phyloP scores from a whole-genome alignment of 2,888 invertebrate genomes.

The Pinctada fucata region DNA sequence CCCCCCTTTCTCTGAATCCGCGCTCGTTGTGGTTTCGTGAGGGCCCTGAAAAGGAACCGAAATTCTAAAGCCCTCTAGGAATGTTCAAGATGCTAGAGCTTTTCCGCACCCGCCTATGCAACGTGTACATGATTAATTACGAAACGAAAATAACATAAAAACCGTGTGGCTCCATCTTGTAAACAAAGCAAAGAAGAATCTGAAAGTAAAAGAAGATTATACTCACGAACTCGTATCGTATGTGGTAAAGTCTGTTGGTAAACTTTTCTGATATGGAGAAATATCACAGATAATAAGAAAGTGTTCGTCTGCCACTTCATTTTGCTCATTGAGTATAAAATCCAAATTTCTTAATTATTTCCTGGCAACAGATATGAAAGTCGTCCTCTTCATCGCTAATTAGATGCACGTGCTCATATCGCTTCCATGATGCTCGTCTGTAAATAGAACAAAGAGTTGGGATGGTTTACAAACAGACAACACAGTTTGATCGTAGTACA shows the following conservation, averaged over 20 bases:
- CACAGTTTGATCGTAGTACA: background rate
- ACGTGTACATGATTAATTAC: background rate
- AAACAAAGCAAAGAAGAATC: background rate
- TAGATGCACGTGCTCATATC: background rate
- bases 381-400: background rate
- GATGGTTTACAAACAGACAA: background rate
- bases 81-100: too few relatives aligned
- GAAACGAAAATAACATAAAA: background rate
- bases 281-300: background rate
- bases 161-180: background rate
- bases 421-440: background rate
- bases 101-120: too few relatives aligned
- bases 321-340: background rate
- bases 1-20: too few relatives aligned
- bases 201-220: background rate
- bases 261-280: background rate
- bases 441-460: background rate
- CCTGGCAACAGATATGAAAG: background rate
- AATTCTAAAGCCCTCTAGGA: too few relatives aligned
- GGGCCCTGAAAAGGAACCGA: too few relatives aligned
- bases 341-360: background rate
- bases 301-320: background rate
- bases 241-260: background rate
- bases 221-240: background rate
- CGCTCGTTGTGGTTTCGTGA: too few relatives aligned